These are phyloP conservation scores for Corynorhinus townsendii DNA, from an alignment of 2,113 vertebrate species.

Conservation along the genomic window DNA sequence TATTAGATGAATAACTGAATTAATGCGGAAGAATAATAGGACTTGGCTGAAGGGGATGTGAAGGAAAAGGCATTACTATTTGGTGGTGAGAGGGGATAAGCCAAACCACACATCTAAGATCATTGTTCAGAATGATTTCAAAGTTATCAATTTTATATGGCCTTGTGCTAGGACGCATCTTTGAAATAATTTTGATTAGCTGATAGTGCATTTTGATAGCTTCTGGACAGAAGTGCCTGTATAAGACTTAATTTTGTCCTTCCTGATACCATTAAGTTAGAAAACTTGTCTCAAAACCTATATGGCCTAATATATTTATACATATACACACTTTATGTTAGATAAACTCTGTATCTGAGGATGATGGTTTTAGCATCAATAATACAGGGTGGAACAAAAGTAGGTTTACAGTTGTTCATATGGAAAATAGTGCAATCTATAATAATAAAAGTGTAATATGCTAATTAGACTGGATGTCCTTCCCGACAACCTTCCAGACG, in stretches of 20 bases:
- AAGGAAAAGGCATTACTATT: neutral
- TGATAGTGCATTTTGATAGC: neutral
- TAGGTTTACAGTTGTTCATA: neutral
- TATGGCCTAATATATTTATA: neutral
- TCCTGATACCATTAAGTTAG: neutral
- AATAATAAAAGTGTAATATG: too few relatives aligned
- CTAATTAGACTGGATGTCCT: too few relatives aligned
- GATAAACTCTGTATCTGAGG: neutral
- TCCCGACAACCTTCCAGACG: too few relatives aligned
- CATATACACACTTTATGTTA: neutral
- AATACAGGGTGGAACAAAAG: neutral
- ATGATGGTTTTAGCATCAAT: neutral
- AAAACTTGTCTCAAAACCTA: neutral
- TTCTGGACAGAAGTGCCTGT: neutral
- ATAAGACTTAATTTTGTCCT: neutral
- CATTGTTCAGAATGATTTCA: slow-evolving; percentile 18
- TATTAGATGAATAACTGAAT: neutral
- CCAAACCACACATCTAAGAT: neutral
- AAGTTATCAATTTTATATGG: neutral
- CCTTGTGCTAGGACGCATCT: neutral
- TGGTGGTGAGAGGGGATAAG: neutral
- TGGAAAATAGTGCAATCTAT: neutral
- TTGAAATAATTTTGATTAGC: neutral
- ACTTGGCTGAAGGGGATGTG: neutral
- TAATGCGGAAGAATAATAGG: neutral